Conservation (phyloP, 35 echinoderm and acorn worm genomes). For the Strongylocentrotus purpuratus region DNA sequence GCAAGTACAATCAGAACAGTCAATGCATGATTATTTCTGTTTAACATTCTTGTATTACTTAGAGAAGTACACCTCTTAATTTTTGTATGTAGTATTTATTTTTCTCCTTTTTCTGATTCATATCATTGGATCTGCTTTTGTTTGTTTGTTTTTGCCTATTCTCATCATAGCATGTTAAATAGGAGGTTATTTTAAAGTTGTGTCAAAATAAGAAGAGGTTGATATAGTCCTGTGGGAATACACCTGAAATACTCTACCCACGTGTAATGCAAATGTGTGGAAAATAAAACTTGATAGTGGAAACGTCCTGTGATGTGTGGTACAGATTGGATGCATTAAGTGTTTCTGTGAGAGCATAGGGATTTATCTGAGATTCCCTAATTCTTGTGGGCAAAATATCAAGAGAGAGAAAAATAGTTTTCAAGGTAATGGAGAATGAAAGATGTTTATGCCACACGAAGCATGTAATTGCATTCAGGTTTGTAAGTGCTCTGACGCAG, state of each 20-base stretch:
- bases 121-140: not conserved
- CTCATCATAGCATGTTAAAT: not conserved
- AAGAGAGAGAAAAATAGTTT: not conserved
- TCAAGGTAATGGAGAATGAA: slow-evolving; percentile 9
- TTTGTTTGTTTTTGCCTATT: slow-evolving; percentile 1
- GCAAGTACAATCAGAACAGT: not conserved
- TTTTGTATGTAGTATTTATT: not conserved
- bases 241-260: not conserved
- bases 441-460: not conserved
- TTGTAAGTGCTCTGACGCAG: not conserved
- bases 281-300: not conserved
- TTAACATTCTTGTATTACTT: not conserved
- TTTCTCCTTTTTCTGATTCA: not conserved
- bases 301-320: not conserved
- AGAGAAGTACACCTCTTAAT: not conserved
- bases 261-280: not conserved
- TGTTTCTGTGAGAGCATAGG: not conserved
- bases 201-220: not conserved
- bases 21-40: not conserved
- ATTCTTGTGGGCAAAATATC: not conserved
- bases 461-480: not conserved
- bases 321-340: not conserved
- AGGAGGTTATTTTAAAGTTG: not conserved
- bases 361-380: not conserved
- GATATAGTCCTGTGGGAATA: not conserved